Conservation (phyloP, 2,113 vertebrate species). For the Xenopus borealis region DNA sequence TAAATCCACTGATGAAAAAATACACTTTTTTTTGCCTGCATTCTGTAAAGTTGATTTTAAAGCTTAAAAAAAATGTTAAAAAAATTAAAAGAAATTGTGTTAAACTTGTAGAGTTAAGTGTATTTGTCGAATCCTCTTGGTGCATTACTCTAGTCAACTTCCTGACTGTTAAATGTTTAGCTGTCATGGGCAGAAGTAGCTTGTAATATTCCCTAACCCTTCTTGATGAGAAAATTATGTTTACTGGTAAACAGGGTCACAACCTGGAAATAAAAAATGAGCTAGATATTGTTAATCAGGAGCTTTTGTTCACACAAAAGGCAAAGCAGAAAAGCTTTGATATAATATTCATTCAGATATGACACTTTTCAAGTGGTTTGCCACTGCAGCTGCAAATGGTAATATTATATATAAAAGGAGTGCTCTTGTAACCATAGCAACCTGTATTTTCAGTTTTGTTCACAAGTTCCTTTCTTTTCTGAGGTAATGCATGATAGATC, state of each 20-base stretch:
- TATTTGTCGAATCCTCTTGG: no score
- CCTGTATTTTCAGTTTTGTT: conserved; percentile 14
- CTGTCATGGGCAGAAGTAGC: not conserved
- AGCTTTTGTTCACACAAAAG: not conserved
- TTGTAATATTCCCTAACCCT: conserved; percentile 19
- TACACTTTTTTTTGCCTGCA: no score
- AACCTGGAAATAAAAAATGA: conserved; percentile 27
- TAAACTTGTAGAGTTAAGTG: no score
- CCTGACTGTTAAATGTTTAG: not conserved
- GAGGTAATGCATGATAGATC: conserved; percentile 26
- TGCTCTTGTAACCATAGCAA: conserved; percentile 32
- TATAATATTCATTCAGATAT: conserved; percentile 47
- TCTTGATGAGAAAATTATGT: not conserved
- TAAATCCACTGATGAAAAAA: no score
- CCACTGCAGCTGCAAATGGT: conserved; percentile 27
- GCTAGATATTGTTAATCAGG: conserved; percentile 26
- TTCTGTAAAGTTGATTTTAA: no score
- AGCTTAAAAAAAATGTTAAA: no score
- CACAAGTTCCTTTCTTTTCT: conserved; percentile 28
- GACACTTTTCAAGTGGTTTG: conserved; percentile 40
- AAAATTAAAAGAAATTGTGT: no score
- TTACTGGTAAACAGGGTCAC: conserved; percentile 15
- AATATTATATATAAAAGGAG: not conserved
- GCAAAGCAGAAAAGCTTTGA: conserved; percentile 34
- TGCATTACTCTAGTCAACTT: not conserved